These are phyloP conservation scores for Gambusia yucatana DNA, from an alignment of 2,797 vertebrate species.

Conservation along the genomic window DNA sequence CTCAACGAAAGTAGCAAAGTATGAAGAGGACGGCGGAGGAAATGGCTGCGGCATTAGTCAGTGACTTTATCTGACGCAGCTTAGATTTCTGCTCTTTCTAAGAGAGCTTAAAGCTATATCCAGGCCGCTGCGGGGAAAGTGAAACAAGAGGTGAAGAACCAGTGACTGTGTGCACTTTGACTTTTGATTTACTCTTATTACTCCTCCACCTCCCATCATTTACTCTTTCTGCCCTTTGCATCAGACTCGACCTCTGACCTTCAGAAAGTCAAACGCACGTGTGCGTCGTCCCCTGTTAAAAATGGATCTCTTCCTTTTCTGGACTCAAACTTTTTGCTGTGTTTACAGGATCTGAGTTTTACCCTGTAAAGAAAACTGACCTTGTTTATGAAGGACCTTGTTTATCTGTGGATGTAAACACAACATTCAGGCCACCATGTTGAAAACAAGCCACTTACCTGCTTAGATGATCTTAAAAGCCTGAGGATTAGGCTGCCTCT, in stretches of 20 bases:
- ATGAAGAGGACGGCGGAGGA: conserved; percentile 31
- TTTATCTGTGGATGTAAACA: conserved; percentile 61
- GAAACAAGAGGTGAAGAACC: conserved; percentile 1
- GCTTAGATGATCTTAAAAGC: conserved; percentile 26
- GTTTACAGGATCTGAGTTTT: conserved; percentile 76
- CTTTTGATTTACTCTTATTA: conserved; percentile 21
- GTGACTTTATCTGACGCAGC: conserved; percentile 20
- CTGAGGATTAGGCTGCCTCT: conserved; percentile 3
- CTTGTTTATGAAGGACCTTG: conserved; percentile 66
- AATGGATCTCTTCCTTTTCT: conserved; percentile 32
- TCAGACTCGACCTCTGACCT: conserved; percentile 45
- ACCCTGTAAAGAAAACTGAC: conserved; percentile 65
- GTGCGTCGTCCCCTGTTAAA: conserved; percentile 31
- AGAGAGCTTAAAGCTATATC: conserved; percentile 3
- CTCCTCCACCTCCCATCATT: neutral
- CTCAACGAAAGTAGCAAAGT: conserved; percentile 62
- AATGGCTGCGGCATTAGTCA: conserved; percentile 35
- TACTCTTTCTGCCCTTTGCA: conserved; percentile 4
- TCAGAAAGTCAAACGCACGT: conserved; percentile 36
- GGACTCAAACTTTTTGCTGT: conserved; percentile 31
- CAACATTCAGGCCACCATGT: conserved; percentile 51
- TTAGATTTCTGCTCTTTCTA: conserved; percentile 8
- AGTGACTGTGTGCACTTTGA: conserved; percentile 2
- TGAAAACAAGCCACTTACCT: conserved; percentile 56
- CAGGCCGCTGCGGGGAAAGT: neutral